A percentile compares a stretch with the other conserved stretches of the same genome.
phyloP scores from a whole-genome alignment of 2,797 vertebrate genomes.

The Halcyon smyrnensis region DNA sequence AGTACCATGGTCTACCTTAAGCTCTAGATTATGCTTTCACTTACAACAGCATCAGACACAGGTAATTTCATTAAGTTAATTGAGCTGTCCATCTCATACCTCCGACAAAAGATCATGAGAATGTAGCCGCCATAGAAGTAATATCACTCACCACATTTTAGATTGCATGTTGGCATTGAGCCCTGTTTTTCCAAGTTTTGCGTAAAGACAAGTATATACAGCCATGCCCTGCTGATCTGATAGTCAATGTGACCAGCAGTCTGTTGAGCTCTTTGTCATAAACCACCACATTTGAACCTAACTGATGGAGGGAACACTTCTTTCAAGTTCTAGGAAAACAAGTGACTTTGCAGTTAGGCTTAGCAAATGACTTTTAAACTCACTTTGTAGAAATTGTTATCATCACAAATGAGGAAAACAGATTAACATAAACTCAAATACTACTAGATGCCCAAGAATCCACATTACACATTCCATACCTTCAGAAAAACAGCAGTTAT shows the following conservation, averaged over 20 bases:
- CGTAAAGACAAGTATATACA: not conserved
- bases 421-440: not conserved
- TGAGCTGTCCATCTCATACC: not conserved
- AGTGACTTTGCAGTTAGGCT: not conserved
- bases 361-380: not conserved
- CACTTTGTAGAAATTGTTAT: not conserved
- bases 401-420: not conserved
- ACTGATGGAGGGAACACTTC: not conserved
- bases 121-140: not conserved
- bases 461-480: not conserved
- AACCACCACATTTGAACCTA: not conserved
- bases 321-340: not conserved
- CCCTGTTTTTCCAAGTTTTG: not conserved
- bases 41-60: not conserved
- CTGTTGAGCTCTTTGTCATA: not conserved
- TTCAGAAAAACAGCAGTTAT: not conserved
- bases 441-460: not conserved
- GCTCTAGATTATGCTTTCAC: not conserved
- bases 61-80: not conserved
- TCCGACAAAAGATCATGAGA: not conserved
- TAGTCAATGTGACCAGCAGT: not conserved
- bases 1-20: not conserved
- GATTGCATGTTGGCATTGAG: not conserved
- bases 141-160: not conserved
- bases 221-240: not conserved